Evolutionary conservation across 2,888 invertebrate species (phyloP).

Genomic region (Cephus nigrinus): DNA sequence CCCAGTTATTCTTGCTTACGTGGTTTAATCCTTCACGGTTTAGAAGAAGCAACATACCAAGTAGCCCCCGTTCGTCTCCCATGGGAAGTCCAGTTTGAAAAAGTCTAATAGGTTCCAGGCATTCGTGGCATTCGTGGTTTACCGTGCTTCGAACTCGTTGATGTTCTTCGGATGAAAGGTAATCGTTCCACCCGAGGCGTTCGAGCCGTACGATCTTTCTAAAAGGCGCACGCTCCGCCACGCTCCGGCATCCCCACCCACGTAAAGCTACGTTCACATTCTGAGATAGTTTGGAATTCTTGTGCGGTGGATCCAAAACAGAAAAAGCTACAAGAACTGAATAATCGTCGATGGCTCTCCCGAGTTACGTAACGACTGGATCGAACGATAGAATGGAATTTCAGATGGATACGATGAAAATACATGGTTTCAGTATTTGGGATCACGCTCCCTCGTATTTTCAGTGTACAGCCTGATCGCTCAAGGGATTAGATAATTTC

Average conservation of each 20-base stretch:
- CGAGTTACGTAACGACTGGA: neutral
- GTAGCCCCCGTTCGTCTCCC: neutral
- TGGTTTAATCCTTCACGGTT: neutral
- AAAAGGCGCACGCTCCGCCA: constrained; percentile 55
- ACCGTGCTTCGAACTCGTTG: constrained; percentile 44
- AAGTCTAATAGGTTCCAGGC: constrained; percentile 11
- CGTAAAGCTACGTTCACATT: constrained; percentile 15
- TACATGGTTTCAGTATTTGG: neutral
- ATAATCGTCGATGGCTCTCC: neutral
- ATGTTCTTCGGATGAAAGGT: constrained; percentile 56
- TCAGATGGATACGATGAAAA: neutral
- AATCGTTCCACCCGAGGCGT: constrained; percentile 55
- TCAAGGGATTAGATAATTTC: neutral
- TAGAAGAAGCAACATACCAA: neutral
- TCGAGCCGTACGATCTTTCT: constrained; percentile 45
- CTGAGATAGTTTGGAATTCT: neutral
- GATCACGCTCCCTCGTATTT: neutral
- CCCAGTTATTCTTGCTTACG: neutral
- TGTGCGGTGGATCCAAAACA: neutral
- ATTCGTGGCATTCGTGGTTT: constrained; percentile 38
- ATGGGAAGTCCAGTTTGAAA: neutral
- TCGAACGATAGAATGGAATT: neutral
- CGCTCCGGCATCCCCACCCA: constrained; percentile 54
- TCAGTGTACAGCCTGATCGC: neutral
- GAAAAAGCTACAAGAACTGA: neutral